phyloP scores from a whole-genome alignment of 2,113 vertebrate species.

The Alectura lathami region DNA sequence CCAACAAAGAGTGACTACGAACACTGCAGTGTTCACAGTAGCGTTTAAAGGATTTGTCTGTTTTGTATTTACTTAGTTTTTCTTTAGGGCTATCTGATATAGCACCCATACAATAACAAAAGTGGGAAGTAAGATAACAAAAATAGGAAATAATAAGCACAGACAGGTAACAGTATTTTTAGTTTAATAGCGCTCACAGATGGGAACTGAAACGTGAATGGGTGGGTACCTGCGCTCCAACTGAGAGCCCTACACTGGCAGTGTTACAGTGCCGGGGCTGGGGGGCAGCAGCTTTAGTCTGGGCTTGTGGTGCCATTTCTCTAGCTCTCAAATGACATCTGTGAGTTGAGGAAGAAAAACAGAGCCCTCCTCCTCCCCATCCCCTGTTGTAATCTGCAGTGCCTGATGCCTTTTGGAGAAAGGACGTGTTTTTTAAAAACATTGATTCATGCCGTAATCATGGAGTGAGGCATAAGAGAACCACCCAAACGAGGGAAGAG shows the following conservation, averaged over 20 bases:
- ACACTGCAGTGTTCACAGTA: background rate
- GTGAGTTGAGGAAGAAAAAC: fast-evolving
- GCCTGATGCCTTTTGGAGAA: background rate
- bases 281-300: background rate
- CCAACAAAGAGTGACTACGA: background rate
- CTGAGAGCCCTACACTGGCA: fast-evolving
- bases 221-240: background rate
- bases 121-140: background rate
- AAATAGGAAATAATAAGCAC: background rate
- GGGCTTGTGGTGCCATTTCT: background rate
- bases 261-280: no score
- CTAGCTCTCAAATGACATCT: background rate
- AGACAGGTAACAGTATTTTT: background rate
- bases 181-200: background rate
- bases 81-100: background rate
- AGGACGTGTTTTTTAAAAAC: background rate
- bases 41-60: background rate
- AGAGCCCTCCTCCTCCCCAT: background rate
- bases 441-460: background rate
- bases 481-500: background rate
- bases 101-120: background rate
- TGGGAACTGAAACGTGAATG: background rate
- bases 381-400: background rate
- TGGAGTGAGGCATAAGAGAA: background rate
- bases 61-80: background rate